These are phyloP conservation scores for Chaenodraco wilsoni DNA, from an alignment of 2,797 vertebrate genomes.

Conservation along the genomic window DNA sequence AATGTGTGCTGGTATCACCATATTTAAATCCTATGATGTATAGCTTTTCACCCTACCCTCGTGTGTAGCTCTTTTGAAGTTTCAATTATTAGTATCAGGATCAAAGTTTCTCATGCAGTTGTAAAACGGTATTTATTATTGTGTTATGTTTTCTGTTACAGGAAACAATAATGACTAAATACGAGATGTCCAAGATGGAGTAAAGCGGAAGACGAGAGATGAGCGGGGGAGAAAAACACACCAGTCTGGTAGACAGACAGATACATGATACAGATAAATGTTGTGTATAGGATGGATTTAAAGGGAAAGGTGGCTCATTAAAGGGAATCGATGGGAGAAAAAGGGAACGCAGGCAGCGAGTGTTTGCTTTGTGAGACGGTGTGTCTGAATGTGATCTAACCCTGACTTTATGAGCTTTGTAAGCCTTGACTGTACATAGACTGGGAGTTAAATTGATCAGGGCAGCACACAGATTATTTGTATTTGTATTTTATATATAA, in stretches of 20 bases:
- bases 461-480: constrained; percentile 30
- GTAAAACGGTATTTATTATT: no score
- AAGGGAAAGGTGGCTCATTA: neutral
- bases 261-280: neutral
- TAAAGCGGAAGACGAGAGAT: constrained; percentile 41
- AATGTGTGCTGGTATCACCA: no score
- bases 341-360: neutral
- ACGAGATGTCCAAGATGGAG: constrained; percentile 91
- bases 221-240: neutral
- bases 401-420: constrained; percentile 70
- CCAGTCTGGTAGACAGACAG: neutral
- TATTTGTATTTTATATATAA: constrained; percentile 46
- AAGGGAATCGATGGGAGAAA: neutral
- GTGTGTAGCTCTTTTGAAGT: no score
- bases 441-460: constrained; percentile 31
- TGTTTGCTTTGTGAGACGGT: neutral
- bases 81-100: no score
- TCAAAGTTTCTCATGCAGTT: no score
- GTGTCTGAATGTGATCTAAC: constrained; percentile 36
- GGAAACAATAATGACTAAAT: constrained; percentile 85
- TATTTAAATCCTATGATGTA: no score
- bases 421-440: constrained; percentile 68
- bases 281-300: constrained; percentile 60
- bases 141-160: constrained; percentile 52
- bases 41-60: no score